Percentiles rank a stretch among this genome's conserved stretches.
Conservation (phyloP, 2,888 invertebrate species). For the Dynastes hyllus region DNA sequence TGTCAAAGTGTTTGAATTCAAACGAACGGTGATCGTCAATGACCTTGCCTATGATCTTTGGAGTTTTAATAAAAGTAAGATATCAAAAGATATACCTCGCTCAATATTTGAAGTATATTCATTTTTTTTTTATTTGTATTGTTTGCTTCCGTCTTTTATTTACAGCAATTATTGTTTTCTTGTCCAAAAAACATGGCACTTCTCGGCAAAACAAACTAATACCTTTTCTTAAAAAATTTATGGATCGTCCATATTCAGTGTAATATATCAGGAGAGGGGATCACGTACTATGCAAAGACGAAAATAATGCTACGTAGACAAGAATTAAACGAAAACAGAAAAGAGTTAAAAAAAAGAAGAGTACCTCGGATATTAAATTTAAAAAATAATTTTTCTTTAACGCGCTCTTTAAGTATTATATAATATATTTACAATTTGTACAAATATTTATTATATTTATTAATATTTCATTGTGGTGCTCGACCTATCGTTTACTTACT, state of each 20-base stretch:
- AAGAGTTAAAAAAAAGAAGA: constrained; percentile 6
- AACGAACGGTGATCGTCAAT: background rate
- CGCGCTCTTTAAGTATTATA: constrained; percentile 8
- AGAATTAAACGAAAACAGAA: background rate
- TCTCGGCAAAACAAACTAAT: constrained; percentile 50
- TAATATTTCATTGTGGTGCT: constrained; percentile 49
- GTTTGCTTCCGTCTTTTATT: constrained; percentile 24
- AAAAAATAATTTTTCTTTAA: constrained; percentile 14
- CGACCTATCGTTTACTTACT: background rate
- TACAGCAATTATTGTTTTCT: constrained; percentile 34
- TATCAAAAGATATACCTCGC: background rate
- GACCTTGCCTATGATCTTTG: background rate
- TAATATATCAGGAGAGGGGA: constrained; percentile 2
- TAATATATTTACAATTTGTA: constrained; percentile 57
- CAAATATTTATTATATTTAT: constrained; percentile 53
- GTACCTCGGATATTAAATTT: background rate
- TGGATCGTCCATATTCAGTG: constrained; percentile 46
- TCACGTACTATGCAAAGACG: too few relatives aligned
- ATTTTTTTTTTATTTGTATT: constrained; percentile 12
- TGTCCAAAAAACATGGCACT: constrained; percentile 51
- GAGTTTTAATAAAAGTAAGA: background rate
- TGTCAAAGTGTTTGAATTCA: background rate
- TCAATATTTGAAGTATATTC: background rate
- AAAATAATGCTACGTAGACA: background rate
- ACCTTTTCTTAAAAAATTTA: constrained; percentile 20